Base-by-base conservation (phyloP, 2,888 invertebrate species). In the Tenthredo distinguenda region DNA sequence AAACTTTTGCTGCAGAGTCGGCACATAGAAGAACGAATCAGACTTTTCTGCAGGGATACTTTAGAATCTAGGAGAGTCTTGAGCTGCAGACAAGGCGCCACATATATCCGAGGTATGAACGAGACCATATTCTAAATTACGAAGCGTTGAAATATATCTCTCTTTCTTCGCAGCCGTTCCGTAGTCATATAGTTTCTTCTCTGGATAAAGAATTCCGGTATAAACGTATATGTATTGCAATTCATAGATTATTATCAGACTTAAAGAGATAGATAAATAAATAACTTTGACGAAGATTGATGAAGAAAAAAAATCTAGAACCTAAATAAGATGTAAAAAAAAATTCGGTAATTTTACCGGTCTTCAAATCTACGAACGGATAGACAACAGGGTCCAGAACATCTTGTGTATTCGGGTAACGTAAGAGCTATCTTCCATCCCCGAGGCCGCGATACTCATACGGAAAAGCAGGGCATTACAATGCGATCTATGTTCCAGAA, bases 401-500 rank as follows among this genome's bases (percentile, higher is more conserved):
- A 71, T 47, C 68, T 83, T 83, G 47, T 34, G 83, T 83, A 83
- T 83, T 83, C 83, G 68, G 47, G 83, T 65, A 37, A 40, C 83
- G 83, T 83, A 50, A 83, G 68, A 47, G 83, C 71, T 83, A 83
- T 83, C 83, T 83, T 83, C 83, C 71, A 83, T 83, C 83, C 71
- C 47, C 26, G 37, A 65, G 47, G 68, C 68, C 31, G 71, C 83
- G 68, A 83, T 83, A 74, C 85, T 76, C 82, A 86, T 84, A 71
- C 74, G 87, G 87, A 86, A 88, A 90, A 90, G 88, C 87, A 89
- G 90, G 87, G 40, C 88, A 90, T 91, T 91, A 90, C 89, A 89
- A 91, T 91, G 90, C 90, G 87, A 90, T 90, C 90, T 88, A 87
- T 86, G 90, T 89, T 90, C 88, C 87, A 87, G 74, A 34, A 68